These are phyloP conservation scores for Butorides virescens DNA, from an alignment of 2,113 vertebrate species.

Conservation along the genomic window DNA sequence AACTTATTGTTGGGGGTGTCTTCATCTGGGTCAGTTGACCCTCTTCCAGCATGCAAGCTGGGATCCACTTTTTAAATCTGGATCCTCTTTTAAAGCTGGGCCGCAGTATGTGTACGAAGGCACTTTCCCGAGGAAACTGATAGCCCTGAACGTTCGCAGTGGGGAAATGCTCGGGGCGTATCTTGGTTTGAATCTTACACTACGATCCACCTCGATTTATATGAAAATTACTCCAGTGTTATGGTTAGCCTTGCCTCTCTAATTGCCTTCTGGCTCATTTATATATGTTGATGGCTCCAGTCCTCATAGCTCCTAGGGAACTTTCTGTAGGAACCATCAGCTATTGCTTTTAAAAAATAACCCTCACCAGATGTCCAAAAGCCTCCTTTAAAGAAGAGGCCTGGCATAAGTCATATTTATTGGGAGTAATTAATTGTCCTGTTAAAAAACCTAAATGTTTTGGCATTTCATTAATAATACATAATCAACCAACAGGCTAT, in stretches of 20 bases:
- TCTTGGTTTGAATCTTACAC: neutral
- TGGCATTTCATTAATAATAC: constrained; percentile 44
- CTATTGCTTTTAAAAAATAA: constrained; percentile 20
- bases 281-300: neutral
- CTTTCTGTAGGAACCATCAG: neutral
- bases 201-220: neutral
- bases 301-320: neutral
- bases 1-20: neutral
- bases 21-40: neutral
- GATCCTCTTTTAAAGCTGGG: neutral
- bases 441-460: constrained; percentile 35
- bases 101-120: neutral
- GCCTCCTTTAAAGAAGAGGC: neutral
- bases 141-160: neutral
- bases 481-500: neutral
- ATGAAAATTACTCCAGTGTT: neutral
- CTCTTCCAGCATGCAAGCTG: neutral
- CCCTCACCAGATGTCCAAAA: constrained; percentile 31
- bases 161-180: neutral
- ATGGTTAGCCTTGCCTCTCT: neutral
- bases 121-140: neutral
- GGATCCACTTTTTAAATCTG: neutral
- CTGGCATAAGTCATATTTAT: constrained; percentile 11
- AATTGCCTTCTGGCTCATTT: neutral
- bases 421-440: constrained; percentile 41